Percentiles rank a stretch among this genome's conserved stretches.
Conservation (phyloP, 2,113 vertebrate species). For the Lagenorhynchus albirostris region DNA sequence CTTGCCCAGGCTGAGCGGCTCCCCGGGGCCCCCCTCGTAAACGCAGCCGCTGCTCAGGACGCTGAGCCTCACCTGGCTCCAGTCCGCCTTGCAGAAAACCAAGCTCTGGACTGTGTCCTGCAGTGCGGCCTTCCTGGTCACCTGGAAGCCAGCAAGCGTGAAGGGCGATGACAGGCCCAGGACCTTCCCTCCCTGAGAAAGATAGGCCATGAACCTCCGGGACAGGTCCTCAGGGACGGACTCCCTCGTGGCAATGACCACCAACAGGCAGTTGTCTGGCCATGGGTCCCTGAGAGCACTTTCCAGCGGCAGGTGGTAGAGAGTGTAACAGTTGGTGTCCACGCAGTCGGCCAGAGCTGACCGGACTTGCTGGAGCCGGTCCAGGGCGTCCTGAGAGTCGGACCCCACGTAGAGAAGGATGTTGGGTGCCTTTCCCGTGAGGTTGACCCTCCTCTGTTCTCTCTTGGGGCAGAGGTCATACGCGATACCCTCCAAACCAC, state of each 20-base stretch:
- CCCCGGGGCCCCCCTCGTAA: constrained; percentile 76
- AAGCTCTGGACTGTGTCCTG: constrained; percentile 78
- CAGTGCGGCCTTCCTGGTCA: constrained; percentile 71
- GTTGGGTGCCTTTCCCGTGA: constrained; percentile 87
- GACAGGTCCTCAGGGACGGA: constrained; percentile 78
- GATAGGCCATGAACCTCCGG: constrained; percentile 85
- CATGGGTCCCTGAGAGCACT: constrained; percentile 90
- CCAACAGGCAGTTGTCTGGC: constrained; percentile 87
- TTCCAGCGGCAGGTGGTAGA: constrained; percentile 88
- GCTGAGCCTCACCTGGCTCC: constrained; percentile 80
- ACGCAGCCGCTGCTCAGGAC: constrained; percentile 83
- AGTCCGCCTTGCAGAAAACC: constrained; percentile 82
- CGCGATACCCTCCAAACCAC: constrained; percentile 40
- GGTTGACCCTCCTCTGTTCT: constrained; percentile 57
- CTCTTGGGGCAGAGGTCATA: neutral
- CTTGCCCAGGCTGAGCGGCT: constrained; percentile 66
- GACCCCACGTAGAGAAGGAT: constrained; percentile 89
- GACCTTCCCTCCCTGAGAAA: constrained; percentile 89
- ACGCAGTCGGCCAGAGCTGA: constrained; percentile 85
- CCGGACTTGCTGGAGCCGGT: constrained; percentile 78
- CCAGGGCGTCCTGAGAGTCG: constrained; percentile 50
- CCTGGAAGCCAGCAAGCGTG: constrained; percentile 80
- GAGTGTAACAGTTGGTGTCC: constrained; percentile 82
- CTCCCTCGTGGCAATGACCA: constrained; percentile 87
- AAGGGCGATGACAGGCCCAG: constrained; percentile 87